These are phyloP conservation scores for Baronia brevicornis DNA, from an alignment of 2,888 invertebrate species.

Conservation along the genomic window DNA sequence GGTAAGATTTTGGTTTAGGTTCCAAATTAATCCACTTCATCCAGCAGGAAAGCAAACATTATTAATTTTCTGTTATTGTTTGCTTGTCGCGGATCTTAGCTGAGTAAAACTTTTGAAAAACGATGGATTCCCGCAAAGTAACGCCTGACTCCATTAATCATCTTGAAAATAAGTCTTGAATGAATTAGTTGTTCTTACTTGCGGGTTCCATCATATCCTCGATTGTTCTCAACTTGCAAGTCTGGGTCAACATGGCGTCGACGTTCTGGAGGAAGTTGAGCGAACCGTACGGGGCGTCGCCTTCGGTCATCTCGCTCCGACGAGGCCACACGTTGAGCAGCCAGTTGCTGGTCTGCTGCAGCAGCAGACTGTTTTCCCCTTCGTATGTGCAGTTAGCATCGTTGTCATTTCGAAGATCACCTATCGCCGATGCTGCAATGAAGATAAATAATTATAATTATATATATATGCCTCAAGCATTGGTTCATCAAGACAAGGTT, in stretches of 20 bases:
- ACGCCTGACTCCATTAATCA: no score
- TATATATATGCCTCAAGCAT: no score
- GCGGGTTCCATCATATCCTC: constrained; percentile 69
- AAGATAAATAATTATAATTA: no score
- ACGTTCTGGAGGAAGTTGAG: constrained; percentile 78
- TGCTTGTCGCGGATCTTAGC: no score
- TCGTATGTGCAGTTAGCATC: constrained; percentile 94
- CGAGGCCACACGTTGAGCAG: constrained; percentile 78
- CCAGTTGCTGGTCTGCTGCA: constrained; percentile 93
- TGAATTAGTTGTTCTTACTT: constrained; percentile 51
- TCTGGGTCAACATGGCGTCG: constrained; percentile 67
- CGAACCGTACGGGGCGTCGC: constrained; percentile 79
- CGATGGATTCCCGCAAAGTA: no score
- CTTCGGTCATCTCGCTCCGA: constrained; percentile 39
- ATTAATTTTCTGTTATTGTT: no score
- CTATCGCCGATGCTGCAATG: constrained; percentile 80
- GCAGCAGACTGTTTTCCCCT: constrained; percentile 92
- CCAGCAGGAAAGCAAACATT: no score
- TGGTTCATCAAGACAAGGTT: no score
- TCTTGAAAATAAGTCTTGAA: not conserved
- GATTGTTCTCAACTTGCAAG: constrained; percentile 61
- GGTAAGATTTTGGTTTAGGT: no score
- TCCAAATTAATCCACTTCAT: no score
- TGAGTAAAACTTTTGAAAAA: no score
- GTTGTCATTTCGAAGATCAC: constrained; percentile 84